Percentiles rank a stretch among this genome's conserved stretches.
Conservation (phyloP, 2,888 invertebrate genomes). For the Tetrapedia diversipes region DNA sequence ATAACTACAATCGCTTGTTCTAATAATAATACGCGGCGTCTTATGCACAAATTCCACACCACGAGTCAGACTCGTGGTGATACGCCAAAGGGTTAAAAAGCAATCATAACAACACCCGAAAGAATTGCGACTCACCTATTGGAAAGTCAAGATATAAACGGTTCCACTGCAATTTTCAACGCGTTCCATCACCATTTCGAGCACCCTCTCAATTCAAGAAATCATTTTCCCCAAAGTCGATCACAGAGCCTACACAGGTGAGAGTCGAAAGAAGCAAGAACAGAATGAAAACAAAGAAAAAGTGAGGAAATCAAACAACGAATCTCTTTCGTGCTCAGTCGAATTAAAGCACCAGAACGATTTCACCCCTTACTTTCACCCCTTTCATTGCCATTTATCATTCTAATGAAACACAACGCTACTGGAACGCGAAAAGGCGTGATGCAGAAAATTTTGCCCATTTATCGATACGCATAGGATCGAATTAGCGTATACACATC, state of each 20-base stretch:
- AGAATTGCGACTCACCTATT: no score
- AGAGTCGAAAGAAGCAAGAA: neutral
- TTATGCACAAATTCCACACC: no score
- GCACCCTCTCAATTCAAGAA: neutral
- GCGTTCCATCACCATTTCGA: no score
- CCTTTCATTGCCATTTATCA: constrained; percentile 8
- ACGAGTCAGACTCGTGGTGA: no score
- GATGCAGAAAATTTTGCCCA: neutral
- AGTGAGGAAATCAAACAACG: constrained; percentile 28
- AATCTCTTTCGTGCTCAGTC: constrained; percentile 36
- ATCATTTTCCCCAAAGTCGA: neutral
- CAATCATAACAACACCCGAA: no score
- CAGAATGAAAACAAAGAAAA: neutral
- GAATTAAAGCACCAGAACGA: constrained; percentile 29
- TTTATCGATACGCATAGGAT: neutral
- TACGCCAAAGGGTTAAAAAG: no score
- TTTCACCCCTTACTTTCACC: constrained; percentile 17
- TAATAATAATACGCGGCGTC: no score
- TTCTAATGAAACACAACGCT: constrained; percentile 37
- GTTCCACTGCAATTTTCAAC: no score
- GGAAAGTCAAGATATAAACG: no score
- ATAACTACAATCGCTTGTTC: no score
- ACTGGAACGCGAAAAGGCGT: constrained; percentile 3
- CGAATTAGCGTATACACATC: constrained; percentile 4
- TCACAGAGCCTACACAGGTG: neutral